Percentiles rank a stretch among this genome's conserved stretches.
Conservation (phyloP, 2,113 vertebrate species). For the Misgurnus anguillicaudatus region DNA sequence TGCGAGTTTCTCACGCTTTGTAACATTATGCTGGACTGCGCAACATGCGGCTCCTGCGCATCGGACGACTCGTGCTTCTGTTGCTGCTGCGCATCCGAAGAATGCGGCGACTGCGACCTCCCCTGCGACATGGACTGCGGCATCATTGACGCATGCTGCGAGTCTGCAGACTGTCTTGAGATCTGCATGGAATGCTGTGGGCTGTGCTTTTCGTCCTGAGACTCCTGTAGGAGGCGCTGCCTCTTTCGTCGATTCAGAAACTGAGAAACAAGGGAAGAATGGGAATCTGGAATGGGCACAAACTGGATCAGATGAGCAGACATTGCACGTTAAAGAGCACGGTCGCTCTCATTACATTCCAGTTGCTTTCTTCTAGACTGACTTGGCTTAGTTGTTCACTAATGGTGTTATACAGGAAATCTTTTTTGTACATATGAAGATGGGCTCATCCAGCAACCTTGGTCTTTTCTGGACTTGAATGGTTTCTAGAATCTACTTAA, state of each 20-base stretch:
- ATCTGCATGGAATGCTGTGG: slow-evolving; percentile 99
- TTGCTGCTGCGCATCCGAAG: slow-evolving; percentile 91
- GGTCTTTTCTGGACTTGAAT: not conserved
- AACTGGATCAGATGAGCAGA: not conserved
- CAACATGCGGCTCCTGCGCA: slow-evolving; percentile 93
- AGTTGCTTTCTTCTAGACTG: not conserved
- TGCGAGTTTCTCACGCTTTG: slow-evolving; percentile 98
- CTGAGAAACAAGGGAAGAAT: not conserved
- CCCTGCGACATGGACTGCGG: slow-evolving; percentile 99
- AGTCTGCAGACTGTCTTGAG: slow-evolving; percentile 98
- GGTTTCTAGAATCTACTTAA: not conserved
- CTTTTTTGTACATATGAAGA: slow-evolving; percentile 2
- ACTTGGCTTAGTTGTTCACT: not conserved
- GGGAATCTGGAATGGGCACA: not conserved
- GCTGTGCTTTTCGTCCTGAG: slow-evolving; percentile 97
- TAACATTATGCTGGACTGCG: slow-evolving; percentile 94
- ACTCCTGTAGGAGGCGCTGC: slow-evolving; percentile 33
- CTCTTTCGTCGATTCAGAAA: not conserved
- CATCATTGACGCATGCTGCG: slow-evolving; percentile 98
- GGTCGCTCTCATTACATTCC: not conserved
- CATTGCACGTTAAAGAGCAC: not conserved
- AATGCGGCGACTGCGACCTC: slow-evolving; percentile 93
- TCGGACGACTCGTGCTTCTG: slow-evolving; percentile 92
- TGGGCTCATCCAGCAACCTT: not conserved
- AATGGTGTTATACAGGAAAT: not conserved